phyloP scores from a whole-genome alignment of 2,797 vertebrate species.

The Urocyon cinereoargenteus region DNA sequence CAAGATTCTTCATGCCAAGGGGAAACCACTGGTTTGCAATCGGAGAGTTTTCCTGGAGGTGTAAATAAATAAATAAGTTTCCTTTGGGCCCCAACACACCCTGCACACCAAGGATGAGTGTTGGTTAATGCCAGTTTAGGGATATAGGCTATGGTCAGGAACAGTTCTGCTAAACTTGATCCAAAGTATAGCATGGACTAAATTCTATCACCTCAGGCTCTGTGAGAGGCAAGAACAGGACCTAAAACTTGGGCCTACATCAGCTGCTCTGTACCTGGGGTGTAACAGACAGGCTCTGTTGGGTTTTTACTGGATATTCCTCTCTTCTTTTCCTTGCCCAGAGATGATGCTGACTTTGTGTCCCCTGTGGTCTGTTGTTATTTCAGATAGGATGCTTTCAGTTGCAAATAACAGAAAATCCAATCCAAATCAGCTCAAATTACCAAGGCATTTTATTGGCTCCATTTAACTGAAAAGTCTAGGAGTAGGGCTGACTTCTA shows the following conservation, averaged over 20 bases:
- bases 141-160: not conserved
- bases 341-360: not conserved
- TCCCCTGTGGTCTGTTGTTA: not conserved
- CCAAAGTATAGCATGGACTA: not conserved
- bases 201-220: not conserved
- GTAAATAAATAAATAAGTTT: not conserved
- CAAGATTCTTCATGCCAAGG: not conserved
- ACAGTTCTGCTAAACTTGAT: not conserved
- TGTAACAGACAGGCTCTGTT: no score
- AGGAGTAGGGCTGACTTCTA: not conserved
- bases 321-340: not conserved
- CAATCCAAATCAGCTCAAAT: not conserved
- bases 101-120: not conserved
- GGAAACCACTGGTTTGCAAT: not conserved
- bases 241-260: not conserved
- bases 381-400: conserved; percentile 25
- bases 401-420: conserved; percentile 22
- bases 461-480: conserved; percentile 11
- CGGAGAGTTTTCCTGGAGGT: not conserved
- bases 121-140: not conserved
- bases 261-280: not conserved
- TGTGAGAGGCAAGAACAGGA: not conserved
- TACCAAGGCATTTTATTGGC: not conserved
- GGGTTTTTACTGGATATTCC: not conserved
- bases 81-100: not conserved